A percentile compares a stretch with the other conserved stretches of the same genome.
Evolutionary conservation across 2,888 invertebrate genomes (phyloP).

Genomic region (Dione vanillae): DNA sequence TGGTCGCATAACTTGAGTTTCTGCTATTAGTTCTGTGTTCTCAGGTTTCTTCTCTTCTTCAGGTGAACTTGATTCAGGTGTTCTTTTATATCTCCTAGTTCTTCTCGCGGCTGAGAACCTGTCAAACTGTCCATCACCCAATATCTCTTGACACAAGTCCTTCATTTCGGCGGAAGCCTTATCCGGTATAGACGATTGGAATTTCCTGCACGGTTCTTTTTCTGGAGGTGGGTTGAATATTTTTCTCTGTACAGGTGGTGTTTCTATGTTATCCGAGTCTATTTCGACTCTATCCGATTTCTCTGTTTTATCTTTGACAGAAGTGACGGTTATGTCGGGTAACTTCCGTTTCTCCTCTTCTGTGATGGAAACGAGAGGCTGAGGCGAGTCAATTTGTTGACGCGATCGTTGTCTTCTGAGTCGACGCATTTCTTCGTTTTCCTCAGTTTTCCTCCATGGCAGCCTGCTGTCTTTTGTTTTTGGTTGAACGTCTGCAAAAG

Average conservation of each 20-base stretch:
- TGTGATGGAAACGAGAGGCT: slow-evolving; percentile 82
- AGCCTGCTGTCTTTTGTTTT: slow-evolving; percentile 90
- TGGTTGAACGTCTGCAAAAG: slow-evolving; percentile 86
- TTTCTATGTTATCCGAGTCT: slow-evolving; percentile 95
- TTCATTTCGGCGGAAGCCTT: slow-evolving; percentile 73
- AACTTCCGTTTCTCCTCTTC: slow-evolving; percentile 86
- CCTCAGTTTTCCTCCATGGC: slow-evolving; percentile 90
- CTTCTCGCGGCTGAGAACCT: slow-evolving; percentile 92
- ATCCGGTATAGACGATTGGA: slow-evolving; percentile 70
- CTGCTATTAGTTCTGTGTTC: slow-evolving; percentile 76
- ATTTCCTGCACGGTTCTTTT: slow-evolving; percentile 84
- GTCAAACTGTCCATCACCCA: slow-evolving; percentile 92
- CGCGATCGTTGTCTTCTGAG: slow-evolving; percentile 84
- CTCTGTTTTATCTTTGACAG: slow-evolving; percentile 56
- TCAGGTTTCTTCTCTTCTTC: slow-evolving; percentile 83
- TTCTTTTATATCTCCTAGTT: slow-evolving; percentile 91
- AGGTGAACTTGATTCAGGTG: slow-evolving; percentile 83
- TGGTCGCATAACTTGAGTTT: slow-evolving; percentile 81
- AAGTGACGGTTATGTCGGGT: slow-evolving; percentile 74
- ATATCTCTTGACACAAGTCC: slow-evolving; percentile 79
- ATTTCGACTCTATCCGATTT: slow-evolving; percentile 89
- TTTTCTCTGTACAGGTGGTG: slow-evolving; percentile 92
- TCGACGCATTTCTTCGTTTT: slow-evolving; percentile 86
- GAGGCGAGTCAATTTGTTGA: slow-evolving; percentile 72
- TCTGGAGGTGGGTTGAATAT: slow-evolving; percentile 86